Evolutionary conservation across 2,797 vertebrate genomes (phyloP).

Genomic region (Aplochiton taeniatus): DNA sequence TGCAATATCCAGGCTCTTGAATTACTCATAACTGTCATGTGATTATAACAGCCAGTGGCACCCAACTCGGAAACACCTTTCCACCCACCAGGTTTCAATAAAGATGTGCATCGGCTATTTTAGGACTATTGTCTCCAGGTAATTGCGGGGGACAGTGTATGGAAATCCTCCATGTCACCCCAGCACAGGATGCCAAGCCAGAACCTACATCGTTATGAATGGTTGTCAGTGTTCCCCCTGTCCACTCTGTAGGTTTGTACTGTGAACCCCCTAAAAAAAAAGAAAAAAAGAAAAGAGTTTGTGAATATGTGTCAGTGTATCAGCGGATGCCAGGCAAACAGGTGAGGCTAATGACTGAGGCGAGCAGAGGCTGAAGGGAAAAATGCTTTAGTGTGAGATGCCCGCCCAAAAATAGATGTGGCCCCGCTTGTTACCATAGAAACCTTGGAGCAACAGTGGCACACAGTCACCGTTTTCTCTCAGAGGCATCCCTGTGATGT

Average conservation of each 20-base stretch:
- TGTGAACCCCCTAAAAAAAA: conserved; percentile 11
- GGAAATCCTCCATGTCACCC: too few relatives aligned
- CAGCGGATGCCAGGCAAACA: conserved; percentile 44
- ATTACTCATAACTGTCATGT: not conserved
- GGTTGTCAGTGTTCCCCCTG: conserved; percentile 6
- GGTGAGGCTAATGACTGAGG: conserved; percentile 62
- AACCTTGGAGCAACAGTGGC: conserved; percentile 61
- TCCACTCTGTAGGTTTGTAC: conserved; percentile 16
- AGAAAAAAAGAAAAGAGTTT: too few relatives aligned
- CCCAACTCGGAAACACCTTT: too few relatives aligned
- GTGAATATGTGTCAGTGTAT: conserved; percentile 40
- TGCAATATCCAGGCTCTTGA: not conserved
- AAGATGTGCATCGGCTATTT: too few relatives aligned
- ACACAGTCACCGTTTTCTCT: conserved; percentile 43
- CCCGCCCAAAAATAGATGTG: conserved; percentile 70
- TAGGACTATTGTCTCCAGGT: too few relatives aligned
- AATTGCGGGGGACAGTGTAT: too few relatives aligned
- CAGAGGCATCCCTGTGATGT: conserved; percentile 44
- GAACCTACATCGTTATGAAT: conserved; percentile 4
- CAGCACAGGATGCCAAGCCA: too few relatives aligned
- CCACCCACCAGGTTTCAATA: too few relatives aligned
- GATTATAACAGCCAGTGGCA: too few relatives aligned
- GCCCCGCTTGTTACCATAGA: conserved; percentile 73
- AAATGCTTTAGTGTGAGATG: conserved; percentile 48
- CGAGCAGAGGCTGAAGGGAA: conserved; percentile 53